Percentiles rank a stretch among this genome's conserved stretches.
phyloP scores from a whole-genome alignment of 1,140 invertebrate species.

The Sarcophaga peregrina region DNA sequence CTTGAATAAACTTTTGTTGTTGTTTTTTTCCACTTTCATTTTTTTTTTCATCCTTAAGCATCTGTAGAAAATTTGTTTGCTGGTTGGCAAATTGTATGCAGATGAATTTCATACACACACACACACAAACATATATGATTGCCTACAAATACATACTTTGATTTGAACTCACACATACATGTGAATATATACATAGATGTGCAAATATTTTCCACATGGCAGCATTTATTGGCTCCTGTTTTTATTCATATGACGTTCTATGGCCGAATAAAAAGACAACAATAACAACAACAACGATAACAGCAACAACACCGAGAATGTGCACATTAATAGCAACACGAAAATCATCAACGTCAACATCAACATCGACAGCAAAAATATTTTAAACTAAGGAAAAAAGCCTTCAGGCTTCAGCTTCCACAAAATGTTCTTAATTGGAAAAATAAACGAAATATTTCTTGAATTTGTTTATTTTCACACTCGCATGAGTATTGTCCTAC shows the following conservation, averaged over 20 bases:
- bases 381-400: slow-evolving; percentile 2
- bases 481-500: slow-evolving; percentile 9
- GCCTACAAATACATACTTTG: neutral
- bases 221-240: slow-evolving; percentile 3
- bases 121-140: neutral
- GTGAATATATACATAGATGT: neutral
- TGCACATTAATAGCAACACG: no score
- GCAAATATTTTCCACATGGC: neutral
- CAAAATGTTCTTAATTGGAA: slow-evolving; percentile 27
- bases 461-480: slow-evolving; percentile 25
- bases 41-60: slow-evolving; percentile 9
- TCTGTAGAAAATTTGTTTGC: slow-evolving; percentile 15
- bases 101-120: neutral
- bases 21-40: neutral
- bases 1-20: neutral
- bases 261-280: neutral
- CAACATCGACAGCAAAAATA: slow-evolving; percentile 7
- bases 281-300: neutral
- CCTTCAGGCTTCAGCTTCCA: slow-evolving; percentile 17
- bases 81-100: slow-evolving; percentile 14
- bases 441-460: slow-evolving; percentile 25
- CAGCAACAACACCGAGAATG: neutral
- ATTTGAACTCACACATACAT: neutral
- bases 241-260: slow-evolving; percentile 14
- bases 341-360: neutral